Base-by-base conservation (phyloP, 1,140 invertebrate species). In the Psix sp. region DNA sequence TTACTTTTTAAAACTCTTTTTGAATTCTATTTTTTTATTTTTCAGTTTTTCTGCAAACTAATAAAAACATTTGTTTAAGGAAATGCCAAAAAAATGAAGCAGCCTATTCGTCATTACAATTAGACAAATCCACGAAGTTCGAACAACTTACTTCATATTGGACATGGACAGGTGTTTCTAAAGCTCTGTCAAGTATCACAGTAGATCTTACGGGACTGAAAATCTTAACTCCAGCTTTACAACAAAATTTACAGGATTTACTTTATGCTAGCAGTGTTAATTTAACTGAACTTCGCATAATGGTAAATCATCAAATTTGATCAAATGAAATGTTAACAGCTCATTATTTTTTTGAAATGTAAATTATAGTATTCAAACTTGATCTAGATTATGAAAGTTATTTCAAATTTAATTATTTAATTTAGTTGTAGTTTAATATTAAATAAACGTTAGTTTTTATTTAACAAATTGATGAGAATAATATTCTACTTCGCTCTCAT, bases 41-140 rank as follows among this genome's bases (percentile, higher is more conserved):
- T 10, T 29, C 2, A 2, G 1, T 29, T 29, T 29, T 29, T 7
- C 6, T n/a, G 7, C n/a, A 7, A 29, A n/a, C n/a, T n/a, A n/a
- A n/a, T 26, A 11, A 38, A 51, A 38, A 16, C 1, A n/a, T 20
- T 78, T 85, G 59, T 15, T 13, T 38, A 14, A 66, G 31, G 20
- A 38, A 31, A 63, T 94, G 93, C 80, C 88, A 91, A 81, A 83
- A 89, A 72, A 92, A 93, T 78, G 88, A 90, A 70, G 87, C 92
- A 59, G 89, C 90, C 21, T 94, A 93, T 87, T 84, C 89, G 36
- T 90, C 92, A n/a, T 93, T 94, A 80, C 89, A 91, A 79, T 84
- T 94, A 57, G 89, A 91, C 67, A 89, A 88, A 77, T 86, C 91
- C 57, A 82, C 91, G 45, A 91, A 93, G 80, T 84, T 92, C 26